Evolutionary conservation across 2,113 vertebrate species (phyloP), one percentile per base, ranked within the genome.

Genomic region (Chunga burmeisteri): DNA sequence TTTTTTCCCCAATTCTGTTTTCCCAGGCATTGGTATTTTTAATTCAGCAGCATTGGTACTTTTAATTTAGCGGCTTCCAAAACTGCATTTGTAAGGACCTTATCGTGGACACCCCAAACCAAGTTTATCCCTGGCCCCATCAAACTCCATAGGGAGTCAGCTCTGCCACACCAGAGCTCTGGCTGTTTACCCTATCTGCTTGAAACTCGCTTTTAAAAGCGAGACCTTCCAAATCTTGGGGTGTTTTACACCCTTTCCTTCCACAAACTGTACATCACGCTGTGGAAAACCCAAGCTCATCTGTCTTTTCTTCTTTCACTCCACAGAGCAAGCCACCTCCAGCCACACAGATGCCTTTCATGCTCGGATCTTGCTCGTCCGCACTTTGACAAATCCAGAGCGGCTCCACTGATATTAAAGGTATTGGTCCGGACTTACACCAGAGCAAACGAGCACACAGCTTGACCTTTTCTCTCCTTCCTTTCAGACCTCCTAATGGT

Each of bases 381-480:
- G 3, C 15, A 10, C 56, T 23, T 29, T 3, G 15, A 25, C 96
- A 96, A 93, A 96, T 84, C 92, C 96, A 92, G 82, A 44, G 92
- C 18, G 2, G 68, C 92, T 83, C 47, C 10, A 0, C 68, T 6
- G 95, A 96, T 95, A 95, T 96, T 96, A 95, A 96, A 96, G 88
- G 88, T 62, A 15, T 90, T 78, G 92, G 90, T 36, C 83, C 88
- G n/a, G 96, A 95, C 93, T 97, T 87, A 97, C 73, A 61, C 86
- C 94, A 96, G 81, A 95, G 93, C 91, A 97, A 95, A 96, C 8
- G 91, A 95, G 83, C 73, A 44, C 94, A 73, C 53, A 16, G 89
- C 79, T 38, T 96, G 96, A 97, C 95, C 96, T 97, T 97, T 97
- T 97, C 95, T 90, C 53, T 38, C 86, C 66, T 91, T 91, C 91